Conservation (phyloP, 2,113 vertebrate genomes). For the Nicator chloris region DNA sequence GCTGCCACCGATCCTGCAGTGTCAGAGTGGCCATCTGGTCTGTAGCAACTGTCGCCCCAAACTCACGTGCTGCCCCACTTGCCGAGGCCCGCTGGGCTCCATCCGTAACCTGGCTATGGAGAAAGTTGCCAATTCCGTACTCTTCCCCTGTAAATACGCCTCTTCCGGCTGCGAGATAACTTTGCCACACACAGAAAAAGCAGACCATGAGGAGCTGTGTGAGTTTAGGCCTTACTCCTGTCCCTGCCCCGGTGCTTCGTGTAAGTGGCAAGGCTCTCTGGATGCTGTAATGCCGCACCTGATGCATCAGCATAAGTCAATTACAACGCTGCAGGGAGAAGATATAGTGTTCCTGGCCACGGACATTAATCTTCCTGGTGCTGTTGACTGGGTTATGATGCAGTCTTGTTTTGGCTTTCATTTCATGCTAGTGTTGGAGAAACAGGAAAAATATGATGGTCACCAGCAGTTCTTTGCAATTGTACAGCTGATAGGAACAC, state of each 20-base stretch:
- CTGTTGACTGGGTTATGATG: conserved; percentile 99
- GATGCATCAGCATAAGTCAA: conserved; percentile 99
- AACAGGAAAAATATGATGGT: conserved; percentile 98
- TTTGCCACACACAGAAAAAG: conserved; percentile 97
- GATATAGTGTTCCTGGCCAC: conserved; percentile 98
- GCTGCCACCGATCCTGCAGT: conserved; percentile 96
- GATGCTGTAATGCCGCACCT: conserved; percentile 98
- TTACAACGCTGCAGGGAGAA: conserved; percentile 98
- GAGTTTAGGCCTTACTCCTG: conserved; percentile 98
- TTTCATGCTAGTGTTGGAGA: conserved; percentile 99
- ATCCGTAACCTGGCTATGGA: conserved; percentile 99
- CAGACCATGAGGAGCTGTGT: conserved; percentile 98
- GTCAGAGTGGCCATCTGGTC: conserved; percentile 97
- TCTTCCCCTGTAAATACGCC: conserved; percentile 98
- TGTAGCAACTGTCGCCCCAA: conserved; percentile 99
- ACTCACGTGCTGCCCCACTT: conserved; percentile 97
- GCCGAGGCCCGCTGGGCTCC: conserved; percentile 94
- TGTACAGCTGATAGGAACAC: conserved; percentile 97
- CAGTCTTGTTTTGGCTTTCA: conserved; percentile 99
- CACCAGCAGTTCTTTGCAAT: conserved; percentile 99
- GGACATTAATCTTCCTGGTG: conserved; percentile 98
- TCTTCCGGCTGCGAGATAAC: conserved; percentile 98
- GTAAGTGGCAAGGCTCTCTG: conserved; percentile 98
- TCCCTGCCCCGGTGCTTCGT: conserved; percentile 95
- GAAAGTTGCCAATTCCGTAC: conserved; percentile 98